phyloP scores from a whole-genome alignment of 2,113 vertebrate species.

The Agapornis roseicollis region DNA sequence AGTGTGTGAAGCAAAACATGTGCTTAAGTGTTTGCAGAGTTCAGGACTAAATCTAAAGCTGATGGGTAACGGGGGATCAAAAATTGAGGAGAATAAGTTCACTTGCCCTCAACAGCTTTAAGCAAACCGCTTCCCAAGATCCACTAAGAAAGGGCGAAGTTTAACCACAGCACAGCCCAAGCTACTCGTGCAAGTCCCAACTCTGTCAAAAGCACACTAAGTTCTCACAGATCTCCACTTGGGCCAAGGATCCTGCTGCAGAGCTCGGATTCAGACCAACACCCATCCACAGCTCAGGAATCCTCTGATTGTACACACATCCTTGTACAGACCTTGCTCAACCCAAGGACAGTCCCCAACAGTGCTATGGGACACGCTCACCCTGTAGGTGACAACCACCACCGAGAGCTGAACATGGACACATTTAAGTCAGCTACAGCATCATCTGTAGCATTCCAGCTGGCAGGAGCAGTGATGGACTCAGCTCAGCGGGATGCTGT shows the following conservation, averaged over 20 bases:
- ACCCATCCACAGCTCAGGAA: background rate
- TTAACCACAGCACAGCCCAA: background rate
- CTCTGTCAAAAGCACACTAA: background rate
- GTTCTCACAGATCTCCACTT: background rate
- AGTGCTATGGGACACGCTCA: fast-evolving
- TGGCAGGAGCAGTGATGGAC: background rate
- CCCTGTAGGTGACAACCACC: background rate
- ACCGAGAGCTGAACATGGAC: fast-evolving
- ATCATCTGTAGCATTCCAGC: background rate
- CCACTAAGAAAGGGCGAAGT: background rate
- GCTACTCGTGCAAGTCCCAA: background rate
- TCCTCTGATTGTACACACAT: background rate
- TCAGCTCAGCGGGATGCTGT: background rate
- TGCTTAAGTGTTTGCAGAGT: conserved; percentile 17
- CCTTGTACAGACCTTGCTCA: background rate
- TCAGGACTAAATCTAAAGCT: background rate
- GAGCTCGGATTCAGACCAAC: background rate
- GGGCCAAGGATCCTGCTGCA: background rate
- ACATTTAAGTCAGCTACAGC: background rate
- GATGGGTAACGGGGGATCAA: background rate
- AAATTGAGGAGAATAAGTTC: background rate
- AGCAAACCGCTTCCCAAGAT: background rate
- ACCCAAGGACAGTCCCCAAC: fast-evolving
- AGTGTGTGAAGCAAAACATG: background rate
- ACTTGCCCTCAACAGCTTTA: background rate